Conservation (phyloP, 2,797 vertebrate species). For the Cygnus olor region DNA sequence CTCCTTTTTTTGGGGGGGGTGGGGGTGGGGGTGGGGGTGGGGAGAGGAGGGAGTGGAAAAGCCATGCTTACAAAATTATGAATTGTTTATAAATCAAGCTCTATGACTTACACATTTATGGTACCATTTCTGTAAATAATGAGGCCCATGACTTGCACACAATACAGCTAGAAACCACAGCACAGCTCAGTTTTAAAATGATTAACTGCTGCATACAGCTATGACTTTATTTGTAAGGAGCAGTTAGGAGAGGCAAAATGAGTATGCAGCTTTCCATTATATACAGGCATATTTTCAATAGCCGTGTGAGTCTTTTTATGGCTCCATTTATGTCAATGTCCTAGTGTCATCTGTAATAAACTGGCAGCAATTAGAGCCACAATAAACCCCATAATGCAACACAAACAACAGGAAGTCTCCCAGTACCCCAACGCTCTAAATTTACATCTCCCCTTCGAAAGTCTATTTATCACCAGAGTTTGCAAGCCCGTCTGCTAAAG, state of each 20-base stretch:
- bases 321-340: slow-evolving; percentile 92
- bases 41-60: background rate
- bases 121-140: slow-evolving; percentile 86
- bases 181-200: slow-evolving; percentile 88
- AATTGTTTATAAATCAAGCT: slow-evolving; percentile 86
- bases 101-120: slow-evolving; percentile 84
- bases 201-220: slow-evolving; percentile 86
- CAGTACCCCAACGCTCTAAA: slow-evolving; percentile 90
- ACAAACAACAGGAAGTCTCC: slow-evolving; percentile 92
- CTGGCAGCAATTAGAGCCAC: slow-evolving; percentile 92
- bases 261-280: slow-evolving; percentile 88
- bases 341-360: slow-evolving; percentile 93
- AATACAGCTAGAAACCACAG: slow-evolving; percentile 84
- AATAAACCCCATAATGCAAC: slow-evolving; percentile 92
- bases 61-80: slow-evolving; percentile 78
- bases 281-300: slow-evolving; percentile 89
- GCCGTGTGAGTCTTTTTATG: slow-evolving; percentile 89
- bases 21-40: no score
- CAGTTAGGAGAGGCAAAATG: slow-evolving; percentile 88
- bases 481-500: slow-evolving; percentile 90
- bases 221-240: slow-evolving; percentile 89
- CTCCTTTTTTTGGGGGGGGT: background rate
- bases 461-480: slow-evolving; percentile 92
- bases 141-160: slow-evolving; percentile 85
- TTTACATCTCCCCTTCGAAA: slow-evolving; percentile 90